Base-by-base conservation (phyloP, 2,113 vertebrate species). In the Mesitornis unicolor region DNA sequence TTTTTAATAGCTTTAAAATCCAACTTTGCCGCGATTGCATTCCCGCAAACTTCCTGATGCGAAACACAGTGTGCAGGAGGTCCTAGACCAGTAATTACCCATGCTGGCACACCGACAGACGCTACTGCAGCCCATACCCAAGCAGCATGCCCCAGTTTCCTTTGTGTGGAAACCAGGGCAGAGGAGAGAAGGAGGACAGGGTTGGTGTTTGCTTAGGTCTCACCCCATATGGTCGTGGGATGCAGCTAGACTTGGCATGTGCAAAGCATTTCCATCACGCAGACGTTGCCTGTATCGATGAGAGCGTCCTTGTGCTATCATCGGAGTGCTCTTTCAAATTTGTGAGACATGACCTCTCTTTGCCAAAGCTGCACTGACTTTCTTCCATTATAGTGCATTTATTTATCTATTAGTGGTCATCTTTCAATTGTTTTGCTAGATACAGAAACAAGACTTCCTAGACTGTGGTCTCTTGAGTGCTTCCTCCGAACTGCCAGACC, bases 181-280 rank as follows among this genome's bases (percentile, higher is more conserved):
- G 64, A 75, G 67, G 75, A 85, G 80, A 95, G 48, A 57, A 90
- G 85, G 87, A 92, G 86, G 50, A 81, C 93, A 75, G 51, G 65
- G 14, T 35, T 93, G 78, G 14, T 84, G 76, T 90, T 92, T 75
- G 89, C 91, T 84, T 70, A 74, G 93, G 80, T 97, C 84, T 95
- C 95, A 48, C 64, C 86, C 91, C 93, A 91, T 90, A 91, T 75
- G 94, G 83, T 73, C 1, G 43, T 95, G 95, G 94, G 94, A 78
- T 78, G 93, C 91, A 95, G 95, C 94, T 95, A 93, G 96, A 95
- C 95, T 93, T 56, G 93, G 89, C 92, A 48, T 24, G 75, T 95
- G 86, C 69, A 33, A 48, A 92, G 80, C 80, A 4, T 70, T 93
- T 73, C 64, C 1, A 0, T 86, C 2, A 0, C 63, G 21, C 76